Evolutionary conservation across 2,113 vertebrate genomes (phyloP).

Genomic region (Cololabis saira): DNA sequence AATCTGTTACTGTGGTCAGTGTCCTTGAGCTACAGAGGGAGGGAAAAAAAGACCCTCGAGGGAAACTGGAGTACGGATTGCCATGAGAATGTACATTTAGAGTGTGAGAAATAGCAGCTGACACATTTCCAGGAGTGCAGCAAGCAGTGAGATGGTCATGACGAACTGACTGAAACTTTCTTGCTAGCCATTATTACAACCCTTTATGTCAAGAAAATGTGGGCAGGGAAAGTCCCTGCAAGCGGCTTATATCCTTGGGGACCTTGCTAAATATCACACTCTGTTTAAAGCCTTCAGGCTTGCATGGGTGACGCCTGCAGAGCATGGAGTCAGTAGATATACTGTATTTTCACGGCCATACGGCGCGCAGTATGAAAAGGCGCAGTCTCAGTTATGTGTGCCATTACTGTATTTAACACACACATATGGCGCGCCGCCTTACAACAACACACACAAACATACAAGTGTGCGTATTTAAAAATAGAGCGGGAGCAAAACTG

Average conservation of each 20-base stretch:
- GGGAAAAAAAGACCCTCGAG: conserved; percentile 25
- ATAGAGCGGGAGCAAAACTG: no score
- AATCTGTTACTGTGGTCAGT: conserved; percentile 73
- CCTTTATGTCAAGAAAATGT: conserved; percentile 32
- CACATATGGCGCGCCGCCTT: no score
- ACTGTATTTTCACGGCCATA: no score
- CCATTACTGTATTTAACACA: no score
- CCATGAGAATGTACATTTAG: conserved; percentile 46
- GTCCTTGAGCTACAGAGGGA: conserved; percentile 35
- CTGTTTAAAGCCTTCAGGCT: conserved; percentile 21
- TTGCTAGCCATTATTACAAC: conserved; percentile 5
- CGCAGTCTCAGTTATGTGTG: no score
- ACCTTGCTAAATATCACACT: conserved; percentile 55
- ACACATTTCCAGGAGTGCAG: conserved; percentile 11
- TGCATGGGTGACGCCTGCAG: conserved; percentile 7
- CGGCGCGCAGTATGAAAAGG: no score
- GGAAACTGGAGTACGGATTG: conserved; percentile 11
- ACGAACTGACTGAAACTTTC: conserved; percentile 27
- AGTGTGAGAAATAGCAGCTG: conserved; percentile 19
- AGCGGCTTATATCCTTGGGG: conserved; percentile 40
- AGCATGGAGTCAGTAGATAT: background rate
- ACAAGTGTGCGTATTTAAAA: no score
- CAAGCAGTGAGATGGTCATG: conserved; percentile 11
- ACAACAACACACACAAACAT: no score
- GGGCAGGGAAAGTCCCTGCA: conserved; percentile 29